Conservation (phyloP, 2,797 vertebrate species). For the Rousettus madagascariensis region DNA sequence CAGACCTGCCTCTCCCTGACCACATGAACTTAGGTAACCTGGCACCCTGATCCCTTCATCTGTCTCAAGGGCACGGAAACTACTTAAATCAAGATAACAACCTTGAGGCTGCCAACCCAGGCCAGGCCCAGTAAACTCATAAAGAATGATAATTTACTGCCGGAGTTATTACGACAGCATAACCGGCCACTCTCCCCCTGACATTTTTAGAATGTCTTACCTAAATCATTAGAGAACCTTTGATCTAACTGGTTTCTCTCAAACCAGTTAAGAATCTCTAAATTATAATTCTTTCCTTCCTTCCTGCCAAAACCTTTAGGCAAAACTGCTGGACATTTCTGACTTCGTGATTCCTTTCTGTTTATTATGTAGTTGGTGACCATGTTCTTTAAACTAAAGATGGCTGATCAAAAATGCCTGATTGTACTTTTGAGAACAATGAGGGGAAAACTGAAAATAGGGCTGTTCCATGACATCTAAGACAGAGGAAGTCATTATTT, state of each 20-base stretch:
- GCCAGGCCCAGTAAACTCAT: neutral
- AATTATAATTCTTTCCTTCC: slow-evolving; percentile 50
- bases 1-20: neutral
- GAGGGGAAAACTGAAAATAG: neutral
- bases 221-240: neutral
- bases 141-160: neutral
- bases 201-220: neutral
- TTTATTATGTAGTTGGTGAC: neutral
- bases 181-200: neutral
- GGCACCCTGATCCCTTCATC: neutral
- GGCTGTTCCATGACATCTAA: neutral
- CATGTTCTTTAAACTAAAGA: slow-evolving; percentile 32
- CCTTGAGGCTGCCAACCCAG: neutral
- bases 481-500: slow-evolving; percentile 15
- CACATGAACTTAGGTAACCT: neutral
- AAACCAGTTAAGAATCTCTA: slow-evolving; percentile 7
- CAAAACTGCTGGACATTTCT: slow-evolving; percentile 33
- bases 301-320: slow-evolving; percentile 1
- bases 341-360: slow-evolving; percentile 20
- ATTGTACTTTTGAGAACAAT: neutral
- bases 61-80: neutral
- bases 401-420: neutral
- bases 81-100: neutral
- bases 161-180: neutral
- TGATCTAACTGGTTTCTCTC: neutral